These are phyloP conservation scores for Hybognathus amarus DNA, from an alignment of 2,797 vertebrate species.

Conservation along the genomic window DNA sequence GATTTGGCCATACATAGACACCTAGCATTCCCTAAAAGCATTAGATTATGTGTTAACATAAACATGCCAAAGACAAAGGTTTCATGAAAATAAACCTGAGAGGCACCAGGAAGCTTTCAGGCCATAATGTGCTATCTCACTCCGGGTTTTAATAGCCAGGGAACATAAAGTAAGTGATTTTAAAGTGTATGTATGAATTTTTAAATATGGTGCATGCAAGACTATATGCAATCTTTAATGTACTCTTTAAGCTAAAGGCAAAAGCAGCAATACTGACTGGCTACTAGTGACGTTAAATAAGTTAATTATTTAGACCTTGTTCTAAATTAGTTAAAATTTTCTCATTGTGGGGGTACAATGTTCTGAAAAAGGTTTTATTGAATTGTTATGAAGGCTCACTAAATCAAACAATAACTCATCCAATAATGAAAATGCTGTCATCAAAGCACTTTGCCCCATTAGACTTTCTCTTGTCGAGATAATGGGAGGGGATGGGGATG, in stretches of 20 bases:
- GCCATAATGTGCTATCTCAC: slow-evolving; percentile 42
- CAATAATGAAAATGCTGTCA: not conserved
- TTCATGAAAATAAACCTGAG: slow-evolving; percentile 49
- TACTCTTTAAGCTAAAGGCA: slow-evolving; percentile 48
- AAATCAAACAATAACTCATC: not conserved
- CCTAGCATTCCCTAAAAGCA: slow-evolving; percentile 19
- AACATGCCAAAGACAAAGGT: slow-evolving; percentile 37
- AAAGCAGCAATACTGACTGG: slow-evolving; percentile 36
- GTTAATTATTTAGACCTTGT: not conserved
- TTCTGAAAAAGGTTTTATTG: not conserved
- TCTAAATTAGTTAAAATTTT: not conserved
- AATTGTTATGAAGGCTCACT: not conserved
- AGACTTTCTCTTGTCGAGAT: not conserved
- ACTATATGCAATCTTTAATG: slow-evolving; percentile 41
- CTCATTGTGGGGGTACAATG: not conserved
- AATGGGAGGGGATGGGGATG: not conserved
- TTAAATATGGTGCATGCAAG: slow-evolving; percentile 57
- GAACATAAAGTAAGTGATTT: slow-evolving; percentile 60
- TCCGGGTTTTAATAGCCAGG: slow-evolving; percentile 53
- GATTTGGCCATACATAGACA: slow-evolving; percentile 4
- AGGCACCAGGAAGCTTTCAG: slow-evolving; percentile 55
- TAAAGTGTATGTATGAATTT: slow-evolving; percentile 63
- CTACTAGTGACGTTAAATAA: not conserved
- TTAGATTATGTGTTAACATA: slow-evolving; percentile 45
- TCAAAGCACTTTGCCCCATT: not conserved